Evolutionary conservation across 64 coral and sea anemone genomes (phyloP).

Genomic region (Dendrophyllia cribrosa): DNA sequence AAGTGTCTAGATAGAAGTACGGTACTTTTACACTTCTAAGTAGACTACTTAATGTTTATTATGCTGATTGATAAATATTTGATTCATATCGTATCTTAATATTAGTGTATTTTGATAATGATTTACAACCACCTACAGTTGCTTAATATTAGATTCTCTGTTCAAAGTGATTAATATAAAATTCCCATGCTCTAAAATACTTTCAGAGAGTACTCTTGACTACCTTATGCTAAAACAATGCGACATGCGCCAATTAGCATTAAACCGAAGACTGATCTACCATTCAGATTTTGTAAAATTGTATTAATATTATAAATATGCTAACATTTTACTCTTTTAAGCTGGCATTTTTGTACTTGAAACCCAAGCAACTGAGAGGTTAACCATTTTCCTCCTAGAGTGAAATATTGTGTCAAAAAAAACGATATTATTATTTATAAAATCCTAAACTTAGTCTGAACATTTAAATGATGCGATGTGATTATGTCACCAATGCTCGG

Average conservation of each 20-base stretch:
- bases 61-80: constrained; percentile 28
- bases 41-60: not conserved
- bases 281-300: not conserved
- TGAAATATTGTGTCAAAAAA: too few relatives aligned
- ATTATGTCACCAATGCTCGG: too few relatives aligned
- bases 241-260: not conserved
- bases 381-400: not conserved
- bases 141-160: not conserved
- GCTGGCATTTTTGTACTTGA: not conserved
- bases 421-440: too few relatives aligned
- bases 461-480: too few relatives aligned
- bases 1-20: too few relatives aligned
- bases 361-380: not conserved
- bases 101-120: not conserved
- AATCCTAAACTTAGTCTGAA: too few relatives aligned
- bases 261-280: not conserved
- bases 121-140: constrained; percentile 35
- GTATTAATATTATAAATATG: constrained; percentile 2
- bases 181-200: constrained; percentile 1
- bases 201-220: not conserved
- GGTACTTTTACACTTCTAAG: too few relatives aligned
- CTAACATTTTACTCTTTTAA: not conserved
- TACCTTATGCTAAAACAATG: not conserved
- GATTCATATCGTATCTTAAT: constrained; percentile 23
- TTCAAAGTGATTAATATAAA: not conserved